Conservation (phyloP, 2,888 invertebrate genomes). For the Mongoloraphidia duomilia region DNA sequence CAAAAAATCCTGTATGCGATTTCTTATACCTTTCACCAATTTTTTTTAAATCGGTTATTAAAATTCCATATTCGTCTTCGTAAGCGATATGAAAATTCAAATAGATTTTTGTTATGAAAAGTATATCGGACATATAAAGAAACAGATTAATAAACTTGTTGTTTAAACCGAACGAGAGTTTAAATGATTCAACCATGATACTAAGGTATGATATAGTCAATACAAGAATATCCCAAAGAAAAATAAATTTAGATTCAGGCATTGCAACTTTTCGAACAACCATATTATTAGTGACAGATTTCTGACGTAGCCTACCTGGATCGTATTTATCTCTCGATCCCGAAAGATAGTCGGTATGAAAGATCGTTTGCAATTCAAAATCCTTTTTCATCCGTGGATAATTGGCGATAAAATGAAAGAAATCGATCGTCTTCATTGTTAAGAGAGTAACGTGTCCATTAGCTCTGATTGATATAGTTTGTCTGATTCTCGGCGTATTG, state of each 20-base stretch:
- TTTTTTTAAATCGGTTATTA: slow-evolving; percentile 9
- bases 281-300: background rate
- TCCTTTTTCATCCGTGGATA: slow-evolving; percentile 11
- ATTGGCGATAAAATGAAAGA: slow-evolving; percentile 10
- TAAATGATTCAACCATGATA: slow-evolving; percentile 12
- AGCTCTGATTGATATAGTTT: slow-evolving; percentile 12
- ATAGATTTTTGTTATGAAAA: slow-evolving; percentile 10
- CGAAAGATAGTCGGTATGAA: slow-evolving; percentile 12
- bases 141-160: slow-evolving; percentile 6
- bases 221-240: slow-evolving; percentile 1
- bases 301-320: background rate
- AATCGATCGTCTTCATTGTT: slow-evolving; percentile 8
- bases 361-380: slow-evolving; percentile 7
- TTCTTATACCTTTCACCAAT: slow-evolving; percentile 3
- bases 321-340: background rate
- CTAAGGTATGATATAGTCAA: slow-evolving; percentile 9
- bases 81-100: slow-evolving; percentile 10
- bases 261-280: background rate
- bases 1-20: too few species aligned
- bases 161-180: slow-evolving; percentile 11
- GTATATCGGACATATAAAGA: slow-evolving; percentile 10
- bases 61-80: slow-evolving; percentile 10
- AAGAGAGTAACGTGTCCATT: slow-evolving; percentile 11
- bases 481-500: slow-evolving; percentile 5
- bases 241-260: background rate